These are phyloP conservation scores for Episyrphus balteatus DNA, from an alignment of 1,140 invertebrate genomes.

Conservation along the genomic window DNA sequence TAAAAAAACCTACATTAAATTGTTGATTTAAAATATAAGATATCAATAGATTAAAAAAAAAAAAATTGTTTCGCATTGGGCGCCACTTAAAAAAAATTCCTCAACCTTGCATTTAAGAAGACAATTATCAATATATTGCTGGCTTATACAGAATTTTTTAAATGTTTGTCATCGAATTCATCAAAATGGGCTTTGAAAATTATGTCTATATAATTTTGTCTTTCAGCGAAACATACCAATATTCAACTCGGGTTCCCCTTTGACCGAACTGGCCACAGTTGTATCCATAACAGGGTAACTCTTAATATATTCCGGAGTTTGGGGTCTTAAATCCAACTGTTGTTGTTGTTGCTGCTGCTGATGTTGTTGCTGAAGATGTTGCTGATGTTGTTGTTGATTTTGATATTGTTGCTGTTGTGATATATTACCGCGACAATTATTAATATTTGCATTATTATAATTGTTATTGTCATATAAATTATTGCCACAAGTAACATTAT, in stretches of 20 bases:
- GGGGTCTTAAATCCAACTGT: slow-evolving; percentile 25
- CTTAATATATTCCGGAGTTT: slow-evolving; percentile 35
- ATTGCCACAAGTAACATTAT: not conserved
- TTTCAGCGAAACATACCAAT: slow-evolving; percentile 45
- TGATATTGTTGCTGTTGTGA: slow-evolving; percentile 1
- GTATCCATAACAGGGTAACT: slow-evolving; percentile 46
- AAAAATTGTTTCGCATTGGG: too few species aligned
- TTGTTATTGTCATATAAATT: not conserved
- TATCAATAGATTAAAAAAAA: too few species aligned
- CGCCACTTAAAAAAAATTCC: too few species aligned
- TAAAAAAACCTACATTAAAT: too few species aligned
- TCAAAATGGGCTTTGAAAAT: too few species aligned
- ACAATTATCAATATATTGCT: too few species aligned
- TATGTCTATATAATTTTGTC: too few species aligned
- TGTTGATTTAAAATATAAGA: too few species aligned
- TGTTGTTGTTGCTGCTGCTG: not conserved
- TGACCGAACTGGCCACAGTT: slow-evolving; percentile 43
- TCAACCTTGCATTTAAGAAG: too few species aligned
- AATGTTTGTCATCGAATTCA: too few species aligned
- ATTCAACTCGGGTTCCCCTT: slow-evolving; percentile 46
- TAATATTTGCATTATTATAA: not conserved
- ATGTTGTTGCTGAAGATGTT: slow-evolving; percentile 2
- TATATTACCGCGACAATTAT: not conserved
- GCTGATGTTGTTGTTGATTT: not conserved
- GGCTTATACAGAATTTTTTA: too few species aligned